Evolutionary conservation across 2,888 invertebrate species (phyloP).

Genomic region (Notodonta ziczac): DNA sequence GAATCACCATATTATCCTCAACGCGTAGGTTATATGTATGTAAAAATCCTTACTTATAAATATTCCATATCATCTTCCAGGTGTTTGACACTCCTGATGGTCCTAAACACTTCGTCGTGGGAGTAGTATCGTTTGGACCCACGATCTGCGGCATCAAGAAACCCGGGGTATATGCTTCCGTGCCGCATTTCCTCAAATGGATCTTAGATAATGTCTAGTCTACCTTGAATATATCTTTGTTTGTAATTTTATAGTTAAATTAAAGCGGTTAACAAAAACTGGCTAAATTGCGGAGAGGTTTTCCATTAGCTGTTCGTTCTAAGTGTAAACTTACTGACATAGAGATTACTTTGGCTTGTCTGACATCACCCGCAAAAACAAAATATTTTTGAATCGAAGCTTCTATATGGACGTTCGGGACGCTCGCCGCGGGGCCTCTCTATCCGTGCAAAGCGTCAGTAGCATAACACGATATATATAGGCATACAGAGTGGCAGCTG

Average conservation of each 20-base stretch:
- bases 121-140: constrained; percentile 87
- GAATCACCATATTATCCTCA: too few species aligned
- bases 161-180: constrained; percentile 84
- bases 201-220: constrained; percentile 69
- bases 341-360: too few species aligned
- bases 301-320: background rate
- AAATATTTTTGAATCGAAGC: too few species aligned
- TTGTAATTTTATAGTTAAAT: constrained; percentile 6
- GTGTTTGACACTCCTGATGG: constrained; percentile 74
- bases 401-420: too few species aligned
- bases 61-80: constrained; percentile 45
- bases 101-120: constrained; percentile 82
- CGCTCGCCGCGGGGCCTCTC: too few species aligned
- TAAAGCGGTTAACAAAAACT: background rate
- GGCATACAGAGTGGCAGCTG: too few species aligned
- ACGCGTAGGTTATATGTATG: too few species aligned
- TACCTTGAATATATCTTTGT: constrained; percentile 4
- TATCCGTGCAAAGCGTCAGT: too few species aligned
- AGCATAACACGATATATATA: too few species aligned
- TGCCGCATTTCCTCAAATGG: constrained; percentile 82
- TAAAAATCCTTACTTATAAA: too few species aligned
- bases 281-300: background rate
- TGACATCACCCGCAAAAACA: too few species aligned
- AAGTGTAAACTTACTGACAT: background rate
- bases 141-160: constrained; percentile 78